These are phyloP conservation scores for Rhinichthys osculus DNA, from an alignment of 2,797 vertebrate genomes.

Conservation along the genomic window DNA sequence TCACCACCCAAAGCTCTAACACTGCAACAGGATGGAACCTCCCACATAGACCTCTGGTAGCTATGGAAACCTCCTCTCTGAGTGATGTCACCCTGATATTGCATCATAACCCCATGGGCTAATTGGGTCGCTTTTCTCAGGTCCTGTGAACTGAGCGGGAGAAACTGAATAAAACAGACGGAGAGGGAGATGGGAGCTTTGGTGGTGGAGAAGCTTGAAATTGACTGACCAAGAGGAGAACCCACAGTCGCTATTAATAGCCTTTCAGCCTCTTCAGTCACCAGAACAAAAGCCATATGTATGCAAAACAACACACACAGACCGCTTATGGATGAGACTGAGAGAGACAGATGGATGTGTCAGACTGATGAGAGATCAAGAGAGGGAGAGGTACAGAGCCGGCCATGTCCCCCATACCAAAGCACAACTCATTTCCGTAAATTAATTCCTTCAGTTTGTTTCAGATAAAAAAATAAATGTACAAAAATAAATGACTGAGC, in stretches of 20 bases:
- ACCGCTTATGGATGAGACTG: slow-evolving; percentile 15
- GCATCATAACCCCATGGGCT: slow-evolving; percentile 66
- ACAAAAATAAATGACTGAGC: not conserved
- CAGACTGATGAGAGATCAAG: slow-evolving; percentile 37
- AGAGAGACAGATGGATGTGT: slow-evolving; percentile 44
- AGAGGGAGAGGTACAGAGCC: not conserved
- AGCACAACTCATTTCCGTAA: not conserved
- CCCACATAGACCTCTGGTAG: slow-evolving; percentile 64
- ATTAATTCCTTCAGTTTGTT: not conserved
- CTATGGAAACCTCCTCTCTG: slow-evolving; percentile 75
- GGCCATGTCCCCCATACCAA: not conserved
- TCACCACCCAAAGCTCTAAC: slow-evolving; percentile 35
- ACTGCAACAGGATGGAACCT: slow-evolving; percentile 30
- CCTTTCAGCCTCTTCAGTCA: slow-evolving; percentile 30
- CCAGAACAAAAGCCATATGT: slow-evolving; percentile 57
- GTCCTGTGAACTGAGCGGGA: slow-evolving; percentile 45
- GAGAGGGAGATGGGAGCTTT: not conserved
- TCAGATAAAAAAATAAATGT: not conserved
- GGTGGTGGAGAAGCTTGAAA: slow-evolving; percentile 50
- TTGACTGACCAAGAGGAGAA: slow-evolving; percentile 39
- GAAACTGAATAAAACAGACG: slow-evolving; percentile 47
- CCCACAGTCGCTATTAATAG: slow-evolving; percentile 67
- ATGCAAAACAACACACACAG: slow-evolving; percentile 43
- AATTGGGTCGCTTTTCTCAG: slow-evolving; percentile 51
- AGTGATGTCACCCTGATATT: slow-evolving; percentile 70